Evolutionary conservation across 2,888 invertebrate species (phyloP).

Genomic region (Priocnemis perturbator): DNA sequence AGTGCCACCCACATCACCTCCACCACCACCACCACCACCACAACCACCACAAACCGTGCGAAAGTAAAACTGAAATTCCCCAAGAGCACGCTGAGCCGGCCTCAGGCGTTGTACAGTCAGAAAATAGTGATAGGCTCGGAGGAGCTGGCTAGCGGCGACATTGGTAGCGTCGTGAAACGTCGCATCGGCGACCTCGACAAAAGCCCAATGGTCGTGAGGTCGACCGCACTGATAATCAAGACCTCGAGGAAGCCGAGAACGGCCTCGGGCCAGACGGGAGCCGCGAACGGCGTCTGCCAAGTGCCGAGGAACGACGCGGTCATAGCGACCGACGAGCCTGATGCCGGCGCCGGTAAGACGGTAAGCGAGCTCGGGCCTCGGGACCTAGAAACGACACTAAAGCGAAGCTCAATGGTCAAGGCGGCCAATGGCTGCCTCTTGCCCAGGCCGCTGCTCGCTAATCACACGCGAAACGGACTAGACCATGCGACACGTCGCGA

Average conservation of each 20-base stretch:
- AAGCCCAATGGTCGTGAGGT: constrained; percentile 70
- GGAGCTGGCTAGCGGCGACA: constrained; percentile 68
- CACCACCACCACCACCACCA: constrained; percentile 60
- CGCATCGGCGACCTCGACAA: constrained; percentile 70
- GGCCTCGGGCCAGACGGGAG: background rate
- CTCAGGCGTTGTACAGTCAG: constrained; percentile 71
- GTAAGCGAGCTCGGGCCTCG: constrained; percentile 46
- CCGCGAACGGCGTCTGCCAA: constrained; percentile 12
- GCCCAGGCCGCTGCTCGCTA: constrained; percentile 16
- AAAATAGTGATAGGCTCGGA: constrained; percentile 73
- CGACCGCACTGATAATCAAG: constrained; percentile 72
- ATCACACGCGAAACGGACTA: constrained; percentile 53
- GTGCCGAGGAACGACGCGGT: constrained; percentile 12
- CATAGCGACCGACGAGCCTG: constrained; percentile 32
- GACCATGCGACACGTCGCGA: constrained; percentile 38
- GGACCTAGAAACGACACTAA: constrained; percentile 13
- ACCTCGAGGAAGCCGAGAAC: constrained; percentile 64
- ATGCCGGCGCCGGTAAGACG: constrained; percentile 32
- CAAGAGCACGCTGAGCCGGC: constrained; percentile 69
- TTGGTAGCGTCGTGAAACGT: constrained; percentile 69
- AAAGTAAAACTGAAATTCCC: constrained; percentile 69
- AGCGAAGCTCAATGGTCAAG: constrained; percentile 12
- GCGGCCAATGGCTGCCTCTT: constrained; percentile 49
- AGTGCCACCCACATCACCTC: constrained; percentile 68
- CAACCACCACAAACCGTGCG: constrained; percentile 65